phyloP scores from a whole-genome alignment of 2,797 vertebrate species.

The Pipistrellus kuhlii region DNA sequence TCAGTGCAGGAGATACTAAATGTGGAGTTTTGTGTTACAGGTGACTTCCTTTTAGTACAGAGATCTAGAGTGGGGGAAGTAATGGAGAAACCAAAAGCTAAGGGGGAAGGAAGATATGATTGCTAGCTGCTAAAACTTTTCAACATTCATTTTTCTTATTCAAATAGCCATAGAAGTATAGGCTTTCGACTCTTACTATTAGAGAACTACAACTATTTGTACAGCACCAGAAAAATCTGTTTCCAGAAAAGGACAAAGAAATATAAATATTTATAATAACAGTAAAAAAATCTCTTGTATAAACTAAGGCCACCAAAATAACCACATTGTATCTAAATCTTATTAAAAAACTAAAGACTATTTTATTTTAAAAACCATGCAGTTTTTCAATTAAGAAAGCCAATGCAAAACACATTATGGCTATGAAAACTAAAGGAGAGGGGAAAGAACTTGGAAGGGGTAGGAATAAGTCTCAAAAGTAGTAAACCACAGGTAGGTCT shows the following conservation, averaged over 20 bases:
- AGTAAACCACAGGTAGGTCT: not conserved
- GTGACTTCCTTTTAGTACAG: not conserved
- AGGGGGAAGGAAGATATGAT: not conserved
- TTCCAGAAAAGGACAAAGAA: constrained; percentile 8
- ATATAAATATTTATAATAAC: constrained; percentile 12
- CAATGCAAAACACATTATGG: not conserved
- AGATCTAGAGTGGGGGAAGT: not conserved
- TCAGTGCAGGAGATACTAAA: not conserved
- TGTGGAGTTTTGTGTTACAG: not conserved
- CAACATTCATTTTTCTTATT: constrained; percentile 5
- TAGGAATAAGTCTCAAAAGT: not conserved
- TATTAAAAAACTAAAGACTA: constrained; percentile 36
- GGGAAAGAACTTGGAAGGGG: not conserved
- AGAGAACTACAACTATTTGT: not conserved
- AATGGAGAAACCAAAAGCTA: not conserved
- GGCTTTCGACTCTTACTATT: constrained; percentile 13
- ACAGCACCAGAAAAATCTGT: not conserved
- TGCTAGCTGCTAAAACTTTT: not conserved
- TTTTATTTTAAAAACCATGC: not conserved
- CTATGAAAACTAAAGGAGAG: not conserved
- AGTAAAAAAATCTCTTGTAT: not conserved
- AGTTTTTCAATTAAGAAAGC: constrained; percentile 20
- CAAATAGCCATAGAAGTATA: not conserved
- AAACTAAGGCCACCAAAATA: constrained; percentile 3
- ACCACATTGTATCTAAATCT: not conserved